A percentile compares a stretch with the other conserved stretches of the same genome.
Conservation (phyloP, 2,797 vertebrate genomes). For the Borostomias antarcticus region DNA sequence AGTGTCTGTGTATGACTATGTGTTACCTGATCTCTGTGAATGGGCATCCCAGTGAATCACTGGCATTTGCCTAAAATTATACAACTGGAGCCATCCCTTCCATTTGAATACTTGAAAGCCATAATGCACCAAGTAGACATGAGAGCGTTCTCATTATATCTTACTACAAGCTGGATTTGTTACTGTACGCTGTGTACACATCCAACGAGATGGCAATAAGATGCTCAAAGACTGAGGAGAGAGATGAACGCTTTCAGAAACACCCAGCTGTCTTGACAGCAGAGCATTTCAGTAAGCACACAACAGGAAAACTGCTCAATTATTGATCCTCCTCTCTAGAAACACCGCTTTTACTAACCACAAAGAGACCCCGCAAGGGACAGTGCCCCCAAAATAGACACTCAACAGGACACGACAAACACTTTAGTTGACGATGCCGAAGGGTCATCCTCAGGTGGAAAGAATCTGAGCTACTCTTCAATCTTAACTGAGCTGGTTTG, state of each 20-base stretch:
- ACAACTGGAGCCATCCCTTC: too few species aligned
- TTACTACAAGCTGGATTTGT: too few species aligned
- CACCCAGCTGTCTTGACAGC: neutral
- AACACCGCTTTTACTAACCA: neutral
- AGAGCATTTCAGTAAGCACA: neutral
- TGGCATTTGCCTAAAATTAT: neutral
- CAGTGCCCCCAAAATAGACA: neutral
- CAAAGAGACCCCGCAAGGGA: neutral
- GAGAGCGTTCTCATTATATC: too few species aligned
- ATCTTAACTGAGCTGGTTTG: too few species aligned
- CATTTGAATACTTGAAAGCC: too few species aligned
- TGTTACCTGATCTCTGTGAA: neutral
- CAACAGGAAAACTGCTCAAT: conserved; percentile 6
- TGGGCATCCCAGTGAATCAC: neutral
- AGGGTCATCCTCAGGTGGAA: too few species aligned
- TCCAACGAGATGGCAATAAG: neutral
- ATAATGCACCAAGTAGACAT: too few species aligned
- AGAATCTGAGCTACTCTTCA: too few species aligned
- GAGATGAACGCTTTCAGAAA: neutral
- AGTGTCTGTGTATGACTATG: conserved; percentile 53
- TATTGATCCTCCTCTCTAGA: conserved; percentile 2
- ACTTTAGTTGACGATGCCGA: too few species aligned
- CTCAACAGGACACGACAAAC: neutral
- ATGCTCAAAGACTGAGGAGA: neutral
- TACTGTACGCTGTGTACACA: neutral